Evolutionary conservation across 2,888 invertebrate species (phyloP).

Genomic region (Aproaerema taeniolella): DNA sequence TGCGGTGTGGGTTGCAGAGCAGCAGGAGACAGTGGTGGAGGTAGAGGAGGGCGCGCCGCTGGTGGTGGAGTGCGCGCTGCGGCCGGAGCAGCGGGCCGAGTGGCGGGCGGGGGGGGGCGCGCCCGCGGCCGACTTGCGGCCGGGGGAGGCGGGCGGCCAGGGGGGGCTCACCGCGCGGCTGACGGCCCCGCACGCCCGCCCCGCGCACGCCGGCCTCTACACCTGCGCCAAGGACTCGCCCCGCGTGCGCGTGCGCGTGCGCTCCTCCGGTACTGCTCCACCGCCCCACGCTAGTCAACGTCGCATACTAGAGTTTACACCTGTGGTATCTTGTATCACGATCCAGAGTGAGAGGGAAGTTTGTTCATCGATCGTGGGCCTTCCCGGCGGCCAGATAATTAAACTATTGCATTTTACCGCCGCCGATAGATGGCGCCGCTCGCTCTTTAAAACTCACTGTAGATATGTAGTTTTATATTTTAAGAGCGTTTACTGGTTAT

Average conservation of each 20-base stretch:
- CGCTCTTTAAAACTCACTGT: no score
- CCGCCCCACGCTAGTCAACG: neutral
- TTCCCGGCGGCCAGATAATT: no score
- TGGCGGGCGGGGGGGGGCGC: conserved; percentile 44
- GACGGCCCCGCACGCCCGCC: conserved; percentile 36
- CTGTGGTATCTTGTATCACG: no score
- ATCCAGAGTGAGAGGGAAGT: no score
- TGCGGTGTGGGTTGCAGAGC: conserved; percentile 27
- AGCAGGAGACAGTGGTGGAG: conserved; percentile 31
- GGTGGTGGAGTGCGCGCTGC: conserved; percentile 54
- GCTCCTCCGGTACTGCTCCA: conserved; percentile 9
- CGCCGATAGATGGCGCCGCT: no score
- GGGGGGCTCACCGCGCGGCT: conserved; percentile 38
- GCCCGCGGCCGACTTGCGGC: conserved; percentile 42
- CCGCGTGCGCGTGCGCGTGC: conserved; percentile 8
- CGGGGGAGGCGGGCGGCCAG: conserved; percentile 33
- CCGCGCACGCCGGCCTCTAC: conserved; percentile 22
- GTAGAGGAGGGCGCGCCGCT: conserved; percentile 54
- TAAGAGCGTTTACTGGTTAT: no score
- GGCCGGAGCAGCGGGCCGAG: conserved; percentile 42
- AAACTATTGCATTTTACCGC: no score
- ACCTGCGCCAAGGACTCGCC: conserved; percentile 19
- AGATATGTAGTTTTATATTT: no score
- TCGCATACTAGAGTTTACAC: no score
- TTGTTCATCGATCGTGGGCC: no score